Percentiles rank a stretch among this genome's conserved stretches.
These are phyloP conservation scores for Lochmaea capreae DNA, from an alignment of 2,888 invertebrate genomes.

Conservation along the genomic window DNA sequence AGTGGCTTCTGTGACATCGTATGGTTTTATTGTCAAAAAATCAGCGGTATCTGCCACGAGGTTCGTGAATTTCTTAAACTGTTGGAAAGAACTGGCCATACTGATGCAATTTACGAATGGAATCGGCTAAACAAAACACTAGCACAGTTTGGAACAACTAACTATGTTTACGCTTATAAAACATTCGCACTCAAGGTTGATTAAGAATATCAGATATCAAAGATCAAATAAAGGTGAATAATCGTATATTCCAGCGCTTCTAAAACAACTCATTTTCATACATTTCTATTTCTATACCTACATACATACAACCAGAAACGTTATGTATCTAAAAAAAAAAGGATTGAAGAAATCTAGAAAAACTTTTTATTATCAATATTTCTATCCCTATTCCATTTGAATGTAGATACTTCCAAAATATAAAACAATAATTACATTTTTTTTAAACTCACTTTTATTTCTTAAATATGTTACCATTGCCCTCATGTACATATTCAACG, in stretches of 20 bases:
- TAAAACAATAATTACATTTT: too few species aligned
- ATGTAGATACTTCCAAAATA: too few species aligned
- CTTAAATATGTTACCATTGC: too few species aligned
- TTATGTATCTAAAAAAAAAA: too few species aligned
- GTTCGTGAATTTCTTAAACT: constrained; percentile 88
- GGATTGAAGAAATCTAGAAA: too few species aligned
- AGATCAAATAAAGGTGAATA: neutral
- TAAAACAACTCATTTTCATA: neutral
- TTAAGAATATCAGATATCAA: neutral
- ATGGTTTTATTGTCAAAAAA: constrained; percentile 97
- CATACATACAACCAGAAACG: too few species aligned
- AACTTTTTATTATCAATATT: too few species aligned
- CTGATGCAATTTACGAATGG: neutral
- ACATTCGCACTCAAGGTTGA: neutral
- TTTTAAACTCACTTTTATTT: too few species aligned
- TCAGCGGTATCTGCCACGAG: constrained; percentile 99
- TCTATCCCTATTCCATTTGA: too few species aligned
- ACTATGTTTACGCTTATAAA: neutral
- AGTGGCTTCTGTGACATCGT: constrained; percentile 98
- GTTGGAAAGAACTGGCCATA: constrained; percentile 81
- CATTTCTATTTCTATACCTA: too few species aligned
- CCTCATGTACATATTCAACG: too few species aligned
- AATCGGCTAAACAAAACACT: neutral
- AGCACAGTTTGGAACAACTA: neutral
- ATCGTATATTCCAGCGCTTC: neutral